Evolutionary conservation across 2,113 vertebrate species (phyloP).

Genomic region (Pedetes capensis): DNA sequence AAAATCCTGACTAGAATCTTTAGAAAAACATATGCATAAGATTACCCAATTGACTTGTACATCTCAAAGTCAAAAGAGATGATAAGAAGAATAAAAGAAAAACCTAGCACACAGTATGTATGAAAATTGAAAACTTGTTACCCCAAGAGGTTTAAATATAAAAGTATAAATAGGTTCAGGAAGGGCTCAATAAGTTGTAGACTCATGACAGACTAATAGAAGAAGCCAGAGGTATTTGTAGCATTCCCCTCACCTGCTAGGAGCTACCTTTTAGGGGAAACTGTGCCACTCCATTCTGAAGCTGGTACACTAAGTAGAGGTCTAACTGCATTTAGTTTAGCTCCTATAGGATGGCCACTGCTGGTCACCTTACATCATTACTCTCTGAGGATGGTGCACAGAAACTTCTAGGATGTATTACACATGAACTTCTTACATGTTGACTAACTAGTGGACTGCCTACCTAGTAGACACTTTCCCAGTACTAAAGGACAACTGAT

Average conservation of each 20-base stretch:
- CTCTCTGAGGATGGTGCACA: not conserved
- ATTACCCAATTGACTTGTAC: not conserved
- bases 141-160: not conserved
- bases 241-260: not conserved
- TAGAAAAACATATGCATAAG: not conserved
- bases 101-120: not conserved
- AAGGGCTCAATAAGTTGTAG: not conserved
- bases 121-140: not conserved
- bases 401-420: not conserved
- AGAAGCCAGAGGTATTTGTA: not conserved
- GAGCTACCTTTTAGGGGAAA: not conserved
- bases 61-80: not conserved
- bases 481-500: not conserved
- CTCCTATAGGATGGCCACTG: not conserved
- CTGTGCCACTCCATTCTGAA: not conserved
- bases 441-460: not conserved
- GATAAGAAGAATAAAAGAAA: conserved; percentile 5
- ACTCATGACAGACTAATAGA: not conserved
- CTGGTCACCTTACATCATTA: not conserved
- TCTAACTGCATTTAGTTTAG: not conserved
- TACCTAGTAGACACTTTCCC: not conserved
- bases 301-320: fast-evolving
- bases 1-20: not conserved
- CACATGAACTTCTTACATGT: not conserved
- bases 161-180: not conserved